Base-by-base conservation (phyloP, 2,113 vertebrate species). In the Lamprologus sp. region DNA sequence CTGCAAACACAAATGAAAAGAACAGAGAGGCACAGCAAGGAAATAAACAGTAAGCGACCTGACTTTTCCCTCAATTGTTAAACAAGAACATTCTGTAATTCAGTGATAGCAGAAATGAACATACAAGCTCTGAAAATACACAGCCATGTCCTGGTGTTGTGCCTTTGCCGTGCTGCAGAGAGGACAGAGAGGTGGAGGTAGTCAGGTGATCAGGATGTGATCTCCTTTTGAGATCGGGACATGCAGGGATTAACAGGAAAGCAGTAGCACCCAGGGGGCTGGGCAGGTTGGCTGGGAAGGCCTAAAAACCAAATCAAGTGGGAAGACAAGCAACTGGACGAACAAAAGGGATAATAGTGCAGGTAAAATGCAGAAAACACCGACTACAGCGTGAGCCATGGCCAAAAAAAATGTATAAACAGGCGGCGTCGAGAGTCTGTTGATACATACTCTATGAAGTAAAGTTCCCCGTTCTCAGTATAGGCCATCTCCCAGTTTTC, bases 401-500 rank as follows among this genome's bases (percentile, higher is more conserved):
- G 68, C 82, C 60, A 89, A n/a, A 82, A 81, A 81, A 88, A 83
- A 88, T 85, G 77, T 75, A 75, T 56, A 55, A 26, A 77, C 73
- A 81, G 87, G 28, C 83, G 77, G 77, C 79, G 56, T 79, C 23
- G 26, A 54, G 26, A 31, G 26, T 56, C 56, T 31, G 58, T 82
- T 28, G 45, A 91, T 89, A 96, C 97, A 92, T 98, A 99, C 98
- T 99, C 98, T 97, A 99, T 99, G 95, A 98, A 99, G 97, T 99
- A 99, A 95, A 99, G 98, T 96, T 99, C 98, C 96, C 98, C 98
- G 1, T 96, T 99, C 96, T 99, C 98, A 1, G 98, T 99, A 96
- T 98, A 99, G 95, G 98, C 98, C 98, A 99, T 99, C 97, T 99
- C 98, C 98, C 98, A 99, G 97, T 99, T 99, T 56, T 99, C 98